phyloP scores from a whole-genome alignment of 1,140 invertebrate species.

The Drosophila virilis region DNA sequence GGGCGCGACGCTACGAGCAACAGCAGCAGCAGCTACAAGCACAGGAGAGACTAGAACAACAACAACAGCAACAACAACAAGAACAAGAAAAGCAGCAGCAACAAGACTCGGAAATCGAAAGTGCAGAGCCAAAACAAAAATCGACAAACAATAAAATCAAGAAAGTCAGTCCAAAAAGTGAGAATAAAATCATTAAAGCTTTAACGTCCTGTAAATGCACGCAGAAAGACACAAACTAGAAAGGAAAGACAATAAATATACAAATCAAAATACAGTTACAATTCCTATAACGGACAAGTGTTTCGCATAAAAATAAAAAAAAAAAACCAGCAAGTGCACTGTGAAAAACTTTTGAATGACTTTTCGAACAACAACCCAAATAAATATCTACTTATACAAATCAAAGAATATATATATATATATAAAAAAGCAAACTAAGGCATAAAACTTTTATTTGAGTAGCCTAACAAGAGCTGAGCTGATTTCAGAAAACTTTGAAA shows the following conservation, averaged over 20 bases:
- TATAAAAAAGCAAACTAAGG: background rate
- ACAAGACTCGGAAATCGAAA: background rate
- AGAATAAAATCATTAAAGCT: slow-evolving; percentile 60
- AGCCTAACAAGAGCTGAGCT: background rate
- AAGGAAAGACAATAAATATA: background rate
- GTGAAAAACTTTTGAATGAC: slow-evolving; percentile 36
- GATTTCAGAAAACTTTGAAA: background rate
- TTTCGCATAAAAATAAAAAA: background rate
- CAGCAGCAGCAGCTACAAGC: slow-evolving; percentile 31
- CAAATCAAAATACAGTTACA: background rate
- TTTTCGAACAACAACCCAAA: slow-evolving; percentile 31
- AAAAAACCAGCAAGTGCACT: background rate
- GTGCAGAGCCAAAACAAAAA: slow-evolving; percentile 1
- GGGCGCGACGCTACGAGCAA: slow-evolving; percentile 41
- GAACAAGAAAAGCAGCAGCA: background rate
- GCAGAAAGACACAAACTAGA: slow-evolving; percentile 30
- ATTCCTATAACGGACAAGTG: slow-evolving; percentile 11
- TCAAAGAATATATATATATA: background rate
- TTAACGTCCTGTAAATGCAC: slow-evolving; percentile 57
- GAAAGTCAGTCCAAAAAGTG: slow-evolving; percentile 58
- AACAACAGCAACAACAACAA: slow-evolving; percentile 5
- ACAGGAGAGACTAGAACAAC: slow-evolving; percentile 6
- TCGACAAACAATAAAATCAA: slow-evolving; percentile 42
- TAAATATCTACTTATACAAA: background rate
- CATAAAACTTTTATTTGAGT: background rate